Evolutionary conservation across 2,797 vertebrate genomes (phyloP).

Genomic region (Sitta carolinensis): DNA sequence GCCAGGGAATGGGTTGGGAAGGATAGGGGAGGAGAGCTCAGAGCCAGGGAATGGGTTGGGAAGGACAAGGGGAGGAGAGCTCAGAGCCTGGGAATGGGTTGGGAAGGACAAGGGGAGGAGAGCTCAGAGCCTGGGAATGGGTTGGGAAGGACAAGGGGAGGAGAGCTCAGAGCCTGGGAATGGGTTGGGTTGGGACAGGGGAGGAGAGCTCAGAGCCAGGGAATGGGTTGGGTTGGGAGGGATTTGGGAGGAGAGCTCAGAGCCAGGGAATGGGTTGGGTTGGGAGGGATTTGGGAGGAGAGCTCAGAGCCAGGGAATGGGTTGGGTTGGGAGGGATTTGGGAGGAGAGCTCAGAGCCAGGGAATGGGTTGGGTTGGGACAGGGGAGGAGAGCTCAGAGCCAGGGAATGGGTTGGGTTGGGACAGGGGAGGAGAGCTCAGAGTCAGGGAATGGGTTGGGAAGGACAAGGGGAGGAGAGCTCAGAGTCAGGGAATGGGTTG

Average conservation of each 20-base stretch:
- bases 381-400: background rate
- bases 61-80: too few relatives aligned
- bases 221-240: background rate
- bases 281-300: background rate
- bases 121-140: too few relatives aligned
- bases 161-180: too few relatives aligned
- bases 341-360: background rate
- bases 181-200: too few relatives aligned
- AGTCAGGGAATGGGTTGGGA: background rate
- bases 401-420: background rate
- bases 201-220: too few relatives aligned
- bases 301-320: rapidly evolving
- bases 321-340: background rate
- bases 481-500: background rate
- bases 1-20: background rate
- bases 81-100: too few relatives aligned
- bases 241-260: background rate
- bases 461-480: background rate
- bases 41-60: too few relatives aligned
- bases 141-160: too few relatives aligned
- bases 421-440: background rate
- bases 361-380: background rate
- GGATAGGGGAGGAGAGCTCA: too few relatives aligned
- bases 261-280: background rate
- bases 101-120: too few relatives aligned